Evolutionary conservation across 2,113 vertebrate genomes (phyloP), one percentile per base, ranked within the genome.

Genomic region (Psittacara wagleri): DNA sequence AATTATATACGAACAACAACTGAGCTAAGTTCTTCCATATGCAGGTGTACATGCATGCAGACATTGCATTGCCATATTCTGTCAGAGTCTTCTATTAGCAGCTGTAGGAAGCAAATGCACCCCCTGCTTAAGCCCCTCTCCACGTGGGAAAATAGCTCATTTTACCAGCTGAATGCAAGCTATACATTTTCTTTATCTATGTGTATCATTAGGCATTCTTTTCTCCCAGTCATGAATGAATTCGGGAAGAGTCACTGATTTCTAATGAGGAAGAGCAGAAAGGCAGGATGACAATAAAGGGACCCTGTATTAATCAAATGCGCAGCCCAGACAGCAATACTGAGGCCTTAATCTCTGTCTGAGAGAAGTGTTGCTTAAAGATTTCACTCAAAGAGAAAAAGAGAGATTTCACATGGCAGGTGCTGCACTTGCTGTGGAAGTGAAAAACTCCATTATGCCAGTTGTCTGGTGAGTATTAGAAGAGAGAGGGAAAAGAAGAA

Each of bases 251-350:
- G 93, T 87, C 81, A 94, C 91, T 74, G 91, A 84, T 94, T 97
- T 92, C 67, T 82, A 94, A 96, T 76, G 86, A 94, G 89, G 70
- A 95, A 86, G 67, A 77, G 68, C 77, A 89, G 63, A 95, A 95
- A 84, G 83, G 75, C 70, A 91, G 87, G 13, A 49, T 83, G 49
- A 92, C 72, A 96, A 87, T 83, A 92, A 89, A 94, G 49, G 51
- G 63, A 72, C 67, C 28, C 13, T 49, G 61, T 24, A 86, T 87
- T 76, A 94, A 96, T 80, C 91, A 94, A 75, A 91, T 14, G 35
- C 51, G 63, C 83, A 75, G 46, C 48, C 51, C 57, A 92, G 83
- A 74, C 74, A 73, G 76, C 41, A 94, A 64, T 52, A 75, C 43
- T 0, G 0, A 87, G 29, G 64, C 86, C 48, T 87, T 94, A 91